A percentile compares a stretch with the other conserved stretches of the same genome.
Evolutionary conservation across 2,888 invertebrate genomes (phyloP).

Genomic region (Drosophila anomelani): DNA sequence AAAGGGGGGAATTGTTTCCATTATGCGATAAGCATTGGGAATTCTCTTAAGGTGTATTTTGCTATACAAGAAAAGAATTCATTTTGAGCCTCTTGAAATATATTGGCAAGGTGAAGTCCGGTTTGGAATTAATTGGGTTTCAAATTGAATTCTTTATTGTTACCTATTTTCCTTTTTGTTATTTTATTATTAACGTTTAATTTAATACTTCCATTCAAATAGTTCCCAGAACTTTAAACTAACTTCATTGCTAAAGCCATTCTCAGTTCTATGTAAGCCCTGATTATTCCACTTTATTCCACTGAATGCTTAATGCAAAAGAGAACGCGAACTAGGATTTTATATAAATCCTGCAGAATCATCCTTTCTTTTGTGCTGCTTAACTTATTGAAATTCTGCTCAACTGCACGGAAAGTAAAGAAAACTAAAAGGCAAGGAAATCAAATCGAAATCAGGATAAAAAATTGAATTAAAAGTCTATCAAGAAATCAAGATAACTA

Average conservation of each 20-base stretch:
- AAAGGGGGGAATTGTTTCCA: slow-evolving; percentile 33
- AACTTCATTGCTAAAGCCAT: not conserved
- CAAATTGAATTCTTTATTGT: not conserved
- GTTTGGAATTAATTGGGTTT: slow-evolving; percentile 16
- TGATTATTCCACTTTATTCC: slow-evolving; percentile 20
- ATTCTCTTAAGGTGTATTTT: slow-evolving; percentile 29
- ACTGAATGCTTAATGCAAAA: slow-evolving; percentile 14
- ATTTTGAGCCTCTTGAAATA: not conserved
- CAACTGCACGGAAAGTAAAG: not conserved
- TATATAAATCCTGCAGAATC: slow-evolving; percentile 9
- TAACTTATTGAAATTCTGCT: slow-evolving; percentile 2
- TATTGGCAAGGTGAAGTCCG: not conserved
- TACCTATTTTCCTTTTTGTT: not conserved
- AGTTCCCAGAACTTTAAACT: not conserved
- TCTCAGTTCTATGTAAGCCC: not conserved
- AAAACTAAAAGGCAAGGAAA: not conserved
- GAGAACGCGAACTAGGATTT: slow-evolving; percentile 6
- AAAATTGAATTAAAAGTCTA: not conserved
- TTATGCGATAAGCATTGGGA: slow-evolving; percentile 40
- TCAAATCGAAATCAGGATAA: not conserved
- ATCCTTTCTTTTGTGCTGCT: slow-evolving; percentile 9
- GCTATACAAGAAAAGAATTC: slow-evolving; percentile 1
- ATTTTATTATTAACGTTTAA: not conserved
- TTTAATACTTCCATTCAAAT: not conserved
- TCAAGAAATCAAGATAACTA: not conserved